Conservation (phyloP, 2,113 vertebrate species). For the Todiramphus chloris region DNA sequence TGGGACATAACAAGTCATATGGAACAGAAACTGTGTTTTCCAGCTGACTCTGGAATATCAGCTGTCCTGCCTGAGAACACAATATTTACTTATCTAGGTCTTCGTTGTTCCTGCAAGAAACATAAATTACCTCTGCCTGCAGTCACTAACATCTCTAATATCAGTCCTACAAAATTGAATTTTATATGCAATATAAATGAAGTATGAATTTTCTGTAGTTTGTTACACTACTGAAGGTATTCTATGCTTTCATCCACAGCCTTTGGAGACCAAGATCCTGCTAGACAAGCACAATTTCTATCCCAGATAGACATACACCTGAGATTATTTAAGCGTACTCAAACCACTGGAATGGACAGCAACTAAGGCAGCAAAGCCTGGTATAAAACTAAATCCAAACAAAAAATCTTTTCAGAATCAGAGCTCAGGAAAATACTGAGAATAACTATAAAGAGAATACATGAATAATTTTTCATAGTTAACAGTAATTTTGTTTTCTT, state of each 20-base stretch:
- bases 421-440: neutral
- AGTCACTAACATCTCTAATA: neutral
- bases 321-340: neutral
- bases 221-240: neutral
- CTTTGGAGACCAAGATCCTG: neutral
- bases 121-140: neutral
- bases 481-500: neutral
- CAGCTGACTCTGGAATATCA: neutral
- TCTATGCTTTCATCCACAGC: neutral
- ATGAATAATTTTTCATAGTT: neutral
- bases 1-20: neutral
- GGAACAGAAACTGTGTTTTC: neutral
- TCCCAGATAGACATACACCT: neutral
- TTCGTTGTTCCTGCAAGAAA: neutral
- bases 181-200: neutral
- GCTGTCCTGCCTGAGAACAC: neutral
- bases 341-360: neutral
- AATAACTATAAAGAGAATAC: neutral
- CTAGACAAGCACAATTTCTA: neutral
- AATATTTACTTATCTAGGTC: neutral
- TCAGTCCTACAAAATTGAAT: neutral
- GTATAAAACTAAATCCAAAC: neutral
- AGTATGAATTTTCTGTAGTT: neutral
- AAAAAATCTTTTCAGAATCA: neutral
- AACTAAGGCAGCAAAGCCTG: neutral